phyloP scores from a whole-genome alignment of 2,797 vertebrate species.

The Gambelia wislizenii region DNA sequence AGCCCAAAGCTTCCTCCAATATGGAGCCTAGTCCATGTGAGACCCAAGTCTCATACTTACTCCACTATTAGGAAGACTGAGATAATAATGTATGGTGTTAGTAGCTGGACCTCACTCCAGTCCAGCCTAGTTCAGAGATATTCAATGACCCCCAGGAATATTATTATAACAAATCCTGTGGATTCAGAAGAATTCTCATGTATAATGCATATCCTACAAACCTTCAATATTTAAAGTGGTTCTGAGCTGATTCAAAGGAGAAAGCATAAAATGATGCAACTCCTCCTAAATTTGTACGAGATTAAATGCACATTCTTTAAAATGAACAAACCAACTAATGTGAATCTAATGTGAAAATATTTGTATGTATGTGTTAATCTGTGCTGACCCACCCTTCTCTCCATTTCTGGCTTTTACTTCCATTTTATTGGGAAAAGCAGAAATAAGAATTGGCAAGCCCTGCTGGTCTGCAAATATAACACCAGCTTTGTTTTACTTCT shows the following conservation, averaged over 20 bases:
- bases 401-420: background rate
- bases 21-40: background rate
- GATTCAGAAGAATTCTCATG: background rate
- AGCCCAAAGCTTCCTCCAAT: background rate
- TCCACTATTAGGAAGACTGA: background rate
- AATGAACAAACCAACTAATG: background rate
- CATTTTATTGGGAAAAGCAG: slow-evolving; percentile 46
- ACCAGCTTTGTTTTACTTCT: slow-evolving; percentile 57
- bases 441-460: slow-evolving; percentile 29
- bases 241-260: background rate
- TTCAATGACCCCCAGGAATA: no score
- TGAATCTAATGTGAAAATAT: background rate
- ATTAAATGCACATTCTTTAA: background rate
- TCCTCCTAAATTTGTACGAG: background rate
- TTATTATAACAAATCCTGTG: background rate
- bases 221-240: background rate
- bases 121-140: background rate
- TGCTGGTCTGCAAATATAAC: slow-evolving; percentile 37
- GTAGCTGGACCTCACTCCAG: no score
- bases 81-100: background rate
- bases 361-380: slow-evolving; percentile 24
- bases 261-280: background rate
- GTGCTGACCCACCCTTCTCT: background rate
- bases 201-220: background rate
- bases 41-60: background rate